These are phyloP conservation scores for Ifrita kowaldi DNA, from an alignment of 2,113 vertebrate genomes.

Conservation along the genomic window DNA sequence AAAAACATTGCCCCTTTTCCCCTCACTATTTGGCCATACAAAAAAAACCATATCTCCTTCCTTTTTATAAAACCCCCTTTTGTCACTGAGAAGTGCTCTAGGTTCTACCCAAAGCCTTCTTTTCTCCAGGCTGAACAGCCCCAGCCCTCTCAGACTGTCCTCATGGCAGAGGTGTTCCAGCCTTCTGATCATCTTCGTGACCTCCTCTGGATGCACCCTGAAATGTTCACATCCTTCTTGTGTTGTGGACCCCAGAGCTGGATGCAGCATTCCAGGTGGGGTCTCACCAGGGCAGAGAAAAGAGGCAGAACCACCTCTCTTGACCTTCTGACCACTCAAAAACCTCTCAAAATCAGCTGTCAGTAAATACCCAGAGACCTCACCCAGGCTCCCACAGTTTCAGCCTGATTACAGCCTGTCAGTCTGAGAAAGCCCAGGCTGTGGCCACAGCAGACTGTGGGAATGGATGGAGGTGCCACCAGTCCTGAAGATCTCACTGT, in stretches of 20 bases:
- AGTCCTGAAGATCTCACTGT: neutral
- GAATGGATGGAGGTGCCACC: neutral
- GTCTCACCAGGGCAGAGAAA: fast-evolving
- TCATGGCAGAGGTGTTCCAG: neutral
- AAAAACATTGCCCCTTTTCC: neutral
- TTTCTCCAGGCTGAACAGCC: neutral
- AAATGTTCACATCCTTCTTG: neutral
- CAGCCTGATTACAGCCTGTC: neutral
- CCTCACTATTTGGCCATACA: neutral
- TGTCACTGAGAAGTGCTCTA: neutral
- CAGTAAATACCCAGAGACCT: neutral
- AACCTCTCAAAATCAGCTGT: neutral
- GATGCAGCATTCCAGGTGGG: neutral
- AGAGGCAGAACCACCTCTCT: neutral
- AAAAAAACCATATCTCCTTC: neutral
- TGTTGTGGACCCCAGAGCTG: neutral
- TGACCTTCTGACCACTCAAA: neutral
- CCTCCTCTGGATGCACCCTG: neutral
- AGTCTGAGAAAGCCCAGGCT: neutral
- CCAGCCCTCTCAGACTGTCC: neutral
- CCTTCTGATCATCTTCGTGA: neutral
- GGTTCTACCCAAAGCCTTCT: neutral
- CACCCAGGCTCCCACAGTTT: neutral
- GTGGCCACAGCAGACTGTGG: neutral
- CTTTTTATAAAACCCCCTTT: neutral